Evolutionary conservation across 2,113 vertebrate species (phyloP), one percentile per base, ranked within the genome.

Genomic region (Ellobius talpinus): DNA sequence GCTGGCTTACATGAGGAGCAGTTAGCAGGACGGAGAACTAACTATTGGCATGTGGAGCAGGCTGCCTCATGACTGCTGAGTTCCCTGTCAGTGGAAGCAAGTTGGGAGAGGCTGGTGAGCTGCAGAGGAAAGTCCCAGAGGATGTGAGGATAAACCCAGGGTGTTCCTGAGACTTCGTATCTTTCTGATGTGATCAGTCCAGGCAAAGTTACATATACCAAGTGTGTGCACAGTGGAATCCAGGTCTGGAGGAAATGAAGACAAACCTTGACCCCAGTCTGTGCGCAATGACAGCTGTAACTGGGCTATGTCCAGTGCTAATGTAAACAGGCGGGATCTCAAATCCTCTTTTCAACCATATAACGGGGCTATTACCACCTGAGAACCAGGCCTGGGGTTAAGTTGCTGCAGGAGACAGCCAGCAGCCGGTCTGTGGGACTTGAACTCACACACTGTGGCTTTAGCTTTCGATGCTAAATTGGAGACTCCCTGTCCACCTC

Each of bases 1-100:
- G 73, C 72, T 47, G 29, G 1, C 68, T 88, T 70, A 58, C 88
- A 72, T 55, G 16, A 88, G 70, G 55, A 58, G 39, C 81, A 93
- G 89, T 89, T 47, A 73, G 45, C 68, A 84, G 86, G 91, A 70
- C 65, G 77, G 82, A 88, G 85, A 50, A 47, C 73, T 47, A 68
- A 26, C 79, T 76, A 13, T 68, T 19, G 87, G 82, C 77, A 24
- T 26, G 63, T 36, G 70, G 68, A 93, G 21, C 45, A n/a, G 72
- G 70, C 65, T 85, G 47, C 87, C 82, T 90, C 16, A 0, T 16
- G 55, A 45, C 58, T 33, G 24, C 16, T 52, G 79, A 93, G 84
- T 26, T 79, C n/a, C 70, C 31, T 1, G 1, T 70, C 58, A 17
- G 14, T 21, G 33, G 74, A 86, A 29, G 90, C 50, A 31, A 21